Conservation (phyloP, 2,797 vertebrate genomes). For the Hyperoplus immaculatus region DNA sequence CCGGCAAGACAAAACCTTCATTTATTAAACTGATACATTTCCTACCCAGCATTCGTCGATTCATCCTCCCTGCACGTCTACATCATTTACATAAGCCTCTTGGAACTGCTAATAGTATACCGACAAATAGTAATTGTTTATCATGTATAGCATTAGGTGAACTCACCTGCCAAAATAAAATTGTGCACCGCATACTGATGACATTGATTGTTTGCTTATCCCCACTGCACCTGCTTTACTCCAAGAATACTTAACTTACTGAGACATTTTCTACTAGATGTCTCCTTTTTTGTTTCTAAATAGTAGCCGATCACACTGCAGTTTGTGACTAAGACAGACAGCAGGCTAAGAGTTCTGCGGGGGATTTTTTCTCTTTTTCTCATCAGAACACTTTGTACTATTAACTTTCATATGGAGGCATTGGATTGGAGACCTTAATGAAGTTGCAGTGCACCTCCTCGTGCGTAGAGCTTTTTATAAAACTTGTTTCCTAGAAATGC, state of each 20-base stretch:
- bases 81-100: background rate
- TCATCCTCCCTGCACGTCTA: background rate
- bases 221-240: background rate
- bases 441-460: constrained; percentile 23
- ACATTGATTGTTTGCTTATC: background rate
- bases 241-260: background rate
- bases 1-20: too few species aligned
- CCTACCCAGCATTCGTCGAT: too few species aligned
- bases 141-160: background rate
- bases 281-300: constrained; percentile 13
- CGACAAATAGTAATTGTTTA: background rate
- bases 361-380: constrained; percentile 14
- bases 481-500: constrained; percentile 11
- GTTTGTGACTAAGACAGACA: constrained; percentile 23
- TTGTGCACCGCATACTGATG: background rate
- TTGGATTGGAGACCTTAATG: constrained; percentile 43
- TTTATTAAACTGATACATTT: background rate
- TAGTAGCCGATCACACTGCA: constrained; percentile 6
- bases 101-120: background rate
- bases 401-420: constrained; percentile 40
- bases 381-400: constrained; percentile 31
- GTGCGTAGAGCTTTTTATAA: constrained; percentile 21
- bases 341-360: constrained; percentile 19
- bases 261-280: background rate
- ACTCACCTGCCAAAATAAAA: background rate